Conservation (phyloP, 2,888 invertebrate genomes). For the Melanotus villosus region DNA sequence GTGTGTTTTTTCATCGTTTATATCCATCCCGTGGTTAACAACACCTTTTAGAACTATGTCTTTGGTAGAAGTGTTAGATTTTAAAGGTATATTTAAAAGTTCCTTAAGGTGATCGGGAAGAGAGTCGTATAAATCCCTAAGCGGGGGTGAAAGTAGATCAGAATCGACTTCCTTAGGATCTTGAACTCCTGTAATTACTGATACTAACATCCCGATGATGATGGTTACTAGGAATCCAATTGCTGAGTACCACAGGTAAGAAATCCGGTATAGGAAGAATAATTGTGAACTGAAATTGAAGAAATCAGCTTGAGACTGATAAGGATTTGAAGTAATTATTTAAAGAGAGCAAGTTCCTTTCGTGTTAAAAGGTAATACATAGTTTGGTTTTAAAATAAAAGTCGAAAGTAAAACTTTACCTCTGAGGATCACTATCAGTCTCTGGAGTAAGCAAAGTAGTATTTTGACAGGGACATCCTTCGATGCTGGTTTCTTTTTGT, state of each 20-base stretch:
- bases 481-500: conserved; percentile 70
- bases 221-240: conserved; percentile 84
- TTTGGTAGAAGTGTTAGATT: conserved; percentile 46
- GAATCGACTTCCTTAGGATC: conserved; percentile 76
- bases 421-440: not conserved
- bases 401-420: not conserved
- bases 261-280: conserved; percentile 77
- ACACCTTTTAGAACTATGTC: conserved; percentile 55
- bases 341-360: not conserved
- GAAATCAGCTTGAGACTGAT: too few species aligned
- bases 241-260: conserved; percentile 92
- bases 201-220: conserved; percentile 80
- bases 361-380: too few species aligned
- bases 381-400: conserved; percentile 8
- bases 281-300: conserved; percentile 57
- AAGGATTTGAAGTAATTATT: too few species aligned
- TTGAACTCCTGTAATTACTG: conserved; percentile 76
- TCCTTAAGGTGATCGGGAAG: conserved; percentile 70
- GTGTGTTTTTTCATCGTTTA: conserved; percentile 54
- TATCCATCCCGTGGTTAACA: conserved; percentile 57
- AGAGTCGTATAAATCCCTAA: conserved; percentile 69
- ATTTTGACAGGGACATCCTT: conserved; percentile 67
- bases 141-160: conserved; percentile 79
- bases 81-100: conserved; percentile 59
- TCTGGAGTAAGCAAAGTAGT: not conserved